These are phyloP conservation scores for Muscina levida DNA, from an alignment of 2,888 invertebrate species.

Conservation along the genomic window DNA sequence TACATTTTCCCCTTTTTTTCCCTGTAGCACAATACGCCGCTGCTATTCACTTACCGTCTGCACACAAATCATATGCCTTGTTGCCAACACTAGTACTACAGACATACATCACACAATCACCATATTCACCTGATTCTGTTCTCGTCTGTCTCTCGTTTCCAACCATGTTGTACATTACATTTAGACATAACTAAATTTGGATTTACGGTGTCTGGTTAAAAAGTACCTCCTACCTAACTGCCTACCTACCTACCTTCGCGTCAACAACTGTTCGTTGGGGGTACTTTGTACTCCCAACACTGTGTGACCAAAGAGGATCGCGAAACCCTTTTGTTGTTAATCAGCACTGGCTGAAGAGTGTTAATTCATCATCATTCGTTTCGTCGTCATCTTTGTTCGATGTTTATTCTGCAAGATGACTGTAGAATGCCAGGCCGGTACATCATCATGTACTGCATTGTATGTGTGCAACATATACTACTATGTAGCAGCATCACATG, in stretches of 20 bases:
- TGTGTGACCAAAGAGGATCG: constrained; percentile 24
- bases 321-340: constrained; percentile 38
- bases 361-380: constrained; percentile 61
- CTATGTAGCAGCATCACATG: background rate
- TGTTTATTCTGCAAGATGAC: too few relatives aligned
- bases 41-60: too few relatives aligned
- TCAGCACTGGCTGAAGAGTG: constrained; percentile 59
- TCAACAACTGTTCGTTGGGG: background rate
- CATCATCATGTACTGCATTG: background rate
- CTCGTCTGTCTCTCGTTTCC: background rate
- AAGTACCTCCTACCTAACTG: too few relatives aligned
- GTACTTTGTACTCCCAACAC: background rate
- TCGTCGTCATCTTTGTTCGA: constrained; percentile 4
- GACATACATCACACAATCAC: background rate
- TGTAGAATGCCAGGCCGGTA: too few relatives aligned
- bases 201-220: constrained; percentile 20
- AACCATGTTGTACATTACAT: background rate
- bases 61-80: constrained; percentile 13
- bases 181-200: constrained; percentile 29
- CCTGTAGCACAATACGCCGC: too few relatives aligned
- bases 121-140: constrained; percentile 49
- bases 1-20: too few relatives aligned
- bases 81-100: background rate
- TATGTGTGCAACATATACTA: background rate
- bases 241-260: background rate